Base-by-base conservation (phyloP, 1,140 invertebrate species). In the Papilio glaucus region DNA sequence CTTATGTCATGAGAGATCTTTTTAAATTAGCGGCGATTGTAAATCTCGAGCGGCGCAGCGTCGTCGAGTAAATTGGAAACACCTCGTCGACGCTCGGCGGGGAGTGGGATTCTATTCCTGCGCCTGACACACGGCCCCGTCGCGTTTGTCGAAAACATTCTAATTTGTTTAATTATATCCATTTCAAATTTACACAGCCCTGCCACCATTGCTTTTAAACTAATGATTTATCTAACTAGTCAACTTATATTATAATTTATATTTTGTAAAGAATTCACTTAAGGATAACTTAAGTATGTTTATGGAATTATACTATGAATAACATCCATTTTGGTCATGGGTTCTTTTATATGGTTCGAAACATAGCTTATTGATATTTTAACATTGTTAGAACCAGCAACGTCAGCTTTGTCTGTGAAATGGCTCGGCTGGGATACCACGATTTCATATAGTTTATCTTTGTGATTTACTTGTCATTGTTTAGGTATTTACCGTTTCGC, bases 1-100 rank as follows among this genome's bases (percentile, higher is more conserved):
- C 78, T 89, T 87, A 86, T 85, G 84, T 86, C 86, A 88, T 84
- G 79, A 42, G 77, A 77, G 82, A 80, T 77, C 77, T 85, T 86
- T 87, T 88, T 87, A 90, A 90, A 88, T 88, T 84, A 87, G 86
- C 80, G 77, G 78, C 71, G 75, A 82, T 82, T 85, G 83, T 90
- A 87, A 90, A 90, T 88, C 85, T 87, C 84, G 76, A 78, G 77
- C 79, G 77, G 81, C 82, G 82, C 80, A 79, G 65, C 82, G 79
- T 74, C 79, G 76, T 76, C 75, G n/a, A 70, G 79, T 87, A 87
- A 88, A 89, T 89, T 88, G 85, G 82, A 85, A 86, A 84, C 87
- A 88, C 85, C 87, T 88, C 81, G 78, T 57, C 77, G 81, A 78
- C 72, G 72, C 74, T 68, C 76, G 74, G 81, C 79, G 79, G 82